Conservation (phyloP, 2,113 vertebrate genomes). For the Athene noctua region DNA sequence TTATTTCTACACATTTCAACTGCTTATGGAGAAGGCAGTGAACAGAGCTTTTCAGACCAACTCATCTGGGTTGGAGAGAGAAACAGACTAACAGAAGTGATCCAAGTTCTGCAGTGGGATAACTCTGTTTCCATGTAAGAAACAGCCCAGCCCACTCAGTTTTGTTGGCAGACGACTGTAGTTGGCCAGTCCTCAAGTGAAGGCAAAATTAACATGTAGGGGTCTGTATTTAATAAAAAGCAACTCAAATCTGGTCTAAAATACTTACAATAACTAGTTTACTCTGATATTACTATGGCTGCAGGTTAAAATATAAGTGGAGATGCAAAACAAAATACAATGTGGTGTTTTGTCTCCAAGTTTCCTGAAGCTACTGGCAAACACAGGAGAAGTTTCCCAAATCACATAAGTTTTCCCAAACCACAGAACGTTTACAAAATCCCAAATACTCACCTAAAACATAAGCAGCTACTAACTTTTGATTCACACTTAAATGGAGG, state of each 20-base stretch:
- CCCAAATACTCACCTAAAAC: conserved; percentile 86
- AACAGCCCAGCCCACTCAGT: neutral
- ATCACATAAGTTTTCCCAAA: too few species aligned
- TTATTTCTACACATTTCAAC: neutral
- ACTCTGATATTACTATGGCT: neutral
- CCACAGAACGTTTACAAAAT: neutral
- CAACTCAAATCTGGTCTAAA: neutral
- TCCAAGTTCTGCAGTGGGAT: neutral
- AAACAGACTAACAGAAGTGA: neutral
- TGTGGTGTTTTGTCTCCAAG: neutral
- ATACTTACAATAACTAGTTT: neutral
- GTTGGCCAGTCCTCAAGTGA: neutral
- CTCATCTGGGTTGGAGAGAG: neutral
- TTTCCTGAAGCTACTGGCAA: neutral
- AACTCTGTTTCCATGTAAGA: neutral
- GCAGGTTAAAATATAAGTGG: neutral
- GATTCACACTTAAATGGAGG: conserved; percentile 99
- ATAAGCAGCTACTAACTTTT: conserved; percentile 99
- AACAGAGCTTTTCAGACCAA: neutral
- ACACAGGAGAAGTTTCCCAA: neutral
- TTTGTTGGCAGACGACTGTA: neutral
- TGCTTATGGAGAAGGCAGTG: neutral
- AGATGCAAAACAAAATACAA: neutral
- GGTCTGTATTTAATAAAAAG: neutral
- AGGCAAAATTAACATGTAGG: neutral